These are phyloP conservation scores for Candidula unifasciata DNA, from an alignment of 2,888 invertebrate genomes.

Conservation along the genomic window DNA sequence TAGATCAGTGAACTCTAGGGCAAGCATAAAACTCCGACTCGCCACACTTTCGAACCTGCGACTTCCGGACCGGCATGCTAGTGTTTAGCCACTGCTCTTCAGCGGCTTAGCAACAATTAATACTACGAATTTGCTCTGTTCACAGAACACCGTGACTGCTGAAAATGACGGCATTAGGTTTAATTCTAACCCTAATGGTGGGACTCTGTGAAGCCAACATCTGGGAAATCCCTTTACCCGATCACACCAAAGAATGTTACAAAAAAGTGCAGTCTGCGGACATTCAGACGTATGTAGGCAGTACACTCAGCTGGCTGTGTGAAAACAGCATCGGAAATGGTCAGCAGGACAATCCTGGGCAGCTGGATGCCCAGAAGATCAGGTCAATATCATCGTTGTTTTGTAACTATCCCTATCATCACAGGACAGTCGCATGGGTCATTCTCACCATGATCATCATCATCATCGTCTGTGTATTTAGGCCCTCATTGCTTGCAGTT, in stretches of 20 bases:
- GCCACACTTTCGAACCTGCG: no score
- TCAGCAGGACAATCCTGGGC: not conserved
- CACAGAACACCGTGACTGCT: not conserved
- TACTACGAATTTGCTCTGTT: no score
- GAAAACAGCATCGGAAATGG: conserved; percentile 34
- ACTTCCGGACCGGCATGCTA: no score
- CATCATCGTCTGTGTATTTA: no score
- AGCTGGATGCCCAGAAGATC: conserved; percentile 23
- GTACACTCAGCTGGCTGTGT: conserved; percentile 52
- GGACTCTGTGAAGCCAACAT: not conserved
- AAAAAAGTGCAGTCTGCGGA: conserved; percentile 38
- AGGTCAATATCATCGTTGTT: not conserved
- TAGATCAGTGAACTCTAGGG: no score
- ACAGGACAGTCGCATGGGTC: no score
- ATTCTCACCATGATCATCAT: no score
- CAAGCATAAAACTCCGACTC: no score
- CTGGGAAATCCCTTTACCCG: conserved; percentile 58
- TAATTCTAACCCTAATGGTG: not conserved
- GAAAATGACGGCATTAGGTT: not conserved
- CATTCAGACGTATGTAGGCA: conserved; percentile 48
- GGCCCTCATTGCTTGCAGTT: no score
- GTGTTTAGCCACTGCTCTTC: no score
- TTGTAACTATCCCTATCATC: not conserved
- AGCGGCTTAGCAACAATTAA: no score
- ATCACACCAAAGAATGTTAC: conserved; percentile 62